These are phyloP conservation scores for Caenorhabditis sp. DNA, from an alignment of 2,888 invertebrate genomes.

Conservation along the genomic window DNA sequence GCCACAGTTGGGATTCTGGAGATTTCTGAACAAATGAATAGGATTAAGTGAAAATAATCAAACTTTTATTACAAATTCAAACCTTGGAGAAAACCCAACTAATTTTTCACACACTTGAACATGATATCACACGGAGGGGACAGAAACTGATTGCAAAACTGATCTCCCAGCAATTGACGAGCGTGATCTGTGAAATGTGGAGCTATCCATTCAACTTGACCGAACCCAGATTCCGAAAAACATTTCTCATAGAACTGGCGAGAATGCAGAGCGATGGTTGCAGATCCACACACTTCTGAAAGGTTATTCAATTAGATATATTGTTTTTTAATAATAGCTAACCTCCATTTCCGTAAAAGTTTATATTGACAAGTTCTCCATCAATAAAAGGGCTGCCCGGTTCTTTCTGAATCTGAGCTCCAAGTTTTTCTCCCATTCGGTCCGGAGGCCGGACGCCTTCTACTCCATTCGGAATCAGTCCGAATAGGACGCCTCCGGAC, in stretches of 20 bases:
- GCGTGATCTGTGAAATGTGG: constrained; percentile 51
- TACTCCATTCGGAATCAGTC: constrained; percentile 51
- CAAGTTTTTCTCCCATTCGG: constrained; percentile 43
- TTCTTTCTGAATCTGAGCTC: constrained; percentile 28
- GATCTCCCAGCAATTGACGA: constrained; percentile 18
- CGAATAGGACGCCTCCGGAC: constrained; percentile 26
- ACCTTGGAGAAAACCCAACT: background rate
- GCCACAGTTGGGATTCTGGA: too few species aligned
- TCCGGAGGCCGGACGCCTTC: constrained; percentile 30
- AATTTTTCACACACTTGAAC: constrained; percentile 36
- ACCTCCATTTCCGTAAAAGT: constrained; percentile 47
- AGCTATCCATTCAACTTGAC: constrained; percentile 45
- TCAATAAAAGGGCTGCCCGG: constrained; percentile 36
- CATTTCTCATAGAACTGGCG: constrained; percentile 47
- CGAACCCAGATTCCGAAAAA: constrained; percentile 32
- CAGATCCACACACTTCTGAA: constrained; percentile 44
- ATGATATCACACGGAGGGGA: constrained; percentile 50
- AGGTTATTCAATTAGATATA: background rate
- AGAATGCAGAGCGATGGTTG: constrained; percentile 46
- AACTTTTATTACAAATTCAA: constrained; percentile 1
- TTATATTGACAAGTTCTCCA: constrained; percentile 44
- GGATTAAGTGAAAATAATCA: too few species aligned
- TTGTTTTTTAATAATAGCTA: background rate
- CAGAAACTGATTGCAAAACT: constrained; percentile 38
- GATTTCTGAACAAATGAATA: too few species aligned